Percentiles rank a stretch among this genome's conserved stretches.
These are phyloP conservation scores for Chloroceryle aenea DNA, from an alignment of 2,113 vertebrate genomes.

Conservation along the genomic window DNA sequence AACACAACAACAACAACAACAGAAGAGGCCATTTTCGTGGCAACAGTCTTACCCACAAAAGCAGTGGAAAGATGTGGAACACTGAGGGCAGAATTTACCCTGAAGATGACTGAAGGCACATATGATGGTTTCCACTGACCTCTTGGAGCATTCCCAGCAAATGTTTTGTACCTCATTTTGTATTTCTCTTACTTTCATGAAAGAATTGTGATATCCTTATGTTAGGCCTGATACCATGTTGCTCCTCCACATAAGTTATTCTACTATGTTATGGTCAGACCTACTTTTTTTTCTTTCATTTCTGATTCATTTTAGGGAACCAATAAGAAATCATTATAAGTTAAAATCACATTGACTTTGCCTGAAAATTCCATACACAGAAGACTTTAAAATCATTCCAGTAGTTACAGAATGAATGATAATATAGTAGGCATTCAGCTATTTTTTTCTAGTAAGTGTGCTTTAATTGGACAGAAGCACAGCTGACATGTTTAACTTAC, in stretches of 20 bases:
- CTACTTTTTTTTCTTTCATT: background rate
- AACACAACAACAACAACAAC: background rate
- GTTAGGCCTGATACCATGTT: background rate
- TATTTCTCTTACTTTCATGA: background rate
- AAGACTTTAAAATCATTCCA: background rate
- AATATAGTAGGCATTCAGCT: background rate
- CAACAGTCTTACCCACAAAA: background rate
- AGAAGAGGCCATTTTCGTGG: background rate
- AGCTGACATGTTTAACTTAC: background rate
- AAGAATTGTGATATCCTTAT: background rate
- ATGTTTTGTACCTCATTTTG: background rate
- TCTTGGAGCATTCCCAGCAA: background rate
- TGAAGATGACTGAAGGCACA: background rate
- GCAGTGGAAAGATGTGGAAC: background rate
- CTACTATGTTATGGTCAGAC: background rate
- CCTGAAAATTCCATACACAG: background rate
- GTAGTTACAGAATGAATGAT: background rate
- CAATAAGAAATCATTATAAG: background rate
- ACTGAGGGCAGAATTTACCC: background rate
- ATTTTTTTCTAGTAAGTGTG: background rate
- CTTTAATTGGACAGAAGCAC: constrained; percentile 7
- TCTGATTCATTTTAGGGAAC: background rate
- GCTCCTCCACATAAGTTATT: background rate
- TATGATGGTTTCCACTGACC: background rate
- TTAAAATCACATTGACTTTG: background rate